Base-by-base conservation (phyloP, 2,113 vertebrate genomes). In the Eulemur macaco region DNA sequence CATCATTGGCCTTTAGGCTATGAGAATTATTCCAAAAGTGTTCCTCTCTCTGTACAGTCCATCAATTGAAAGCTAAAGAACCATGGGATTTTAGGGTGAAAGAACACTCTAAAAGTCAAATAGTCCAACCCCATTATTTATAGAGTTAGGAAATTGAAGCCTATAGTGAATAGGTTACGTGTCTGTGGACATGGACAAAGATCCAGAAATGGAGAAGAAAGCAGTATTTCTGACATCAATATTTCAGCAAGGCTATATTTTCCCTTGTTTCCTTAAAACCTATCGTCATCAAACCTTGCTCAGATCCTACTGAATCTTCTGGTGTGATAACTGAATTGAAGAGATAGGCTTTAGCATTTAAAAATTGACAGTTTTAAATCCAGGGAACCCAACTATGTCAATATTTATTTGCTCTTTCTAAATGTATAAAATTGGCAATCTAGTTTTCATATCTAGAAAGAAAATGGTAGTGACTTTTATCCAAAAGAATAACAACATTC, bases 21-120 rank as follows among this genome's bases (percentile, higher is more conserved):
- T 88, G 60, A 95, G 90, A 87, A 93, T 97, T 93, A 92, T 97
- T 96, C 95, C 97, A 96, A 95, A 97, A 97, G 91, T 96, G 78
- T 86, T 87, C 60, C 80, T 96, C 73, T 96, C 78, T 96, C 80
- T 97, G 74, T 96, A 76, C 45, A 94, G 54, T 96, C 54, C 85
- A 50, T 94, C 91, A 81, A 52, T 89, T 74, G 91, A 96, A 95
- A 91, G 17, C n/a, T 42, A 91, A 7, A 96, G 91, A 96, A 82
- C 66, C 74, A 71, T 89, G 56, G 56, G 29, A 85, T 94, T 97
- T 88, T n/a, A 52, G 34, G 83, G 84, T 56, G 92, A 93, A 96
- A 95, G 92, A 60, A 50, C 58, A 95, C 1, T n/a, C 82, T 80
- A 54, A 73, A 94, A 90, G 95, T 98, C 89, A 96, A 71, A 93